These are phyloP conservation scores for Enteromius afrohamiltoni DNA, from an alignment of 2,797 vertebrate genomes.

Conservation along the genomic window DNA sequence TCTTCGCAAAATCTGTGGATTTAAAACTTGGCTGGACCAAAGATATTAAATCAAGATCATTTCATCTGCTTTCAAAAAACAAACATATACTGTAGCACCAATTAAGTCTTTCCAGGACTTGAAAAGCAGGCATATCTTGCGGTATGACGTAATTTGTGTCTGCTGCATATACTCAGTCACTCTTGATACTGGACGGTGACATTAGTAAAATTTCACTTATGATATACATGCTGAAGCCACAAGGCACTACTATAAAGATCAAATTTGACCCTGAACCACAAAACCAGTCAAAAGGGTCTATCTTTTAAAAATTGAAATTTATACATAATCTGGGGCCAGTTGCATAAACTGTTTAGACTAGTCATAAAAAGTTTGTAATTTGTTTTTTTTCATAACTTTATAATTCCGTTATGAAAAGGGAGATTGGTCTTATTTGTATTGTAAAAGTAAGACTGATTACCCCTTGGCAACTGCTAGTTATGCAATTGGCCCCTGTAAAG, in stretches of 20 bases:
- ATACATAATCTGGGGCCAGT: no score
- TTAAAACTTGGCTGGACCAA: constrained; percentile 64
- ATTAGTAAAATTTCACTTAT: background rate
- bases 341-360: no score
- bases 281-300: no score
- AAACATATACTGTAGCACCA: constrained; percentile 47
- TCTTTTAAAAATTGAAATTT: no score
- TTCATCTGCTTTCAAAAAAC: constrained; percentile 58
- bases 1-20: constrained; percentile 62
- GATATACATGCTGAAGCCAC: constrained; percentile 24
- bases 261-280: background rate
- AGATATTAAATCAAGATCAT: constrained; percentile 72
- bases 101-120: constrained; percentile 46
- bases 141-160: constrained; percentile 62
- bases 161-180: constrained; percentile 60
- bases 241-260: background rate
- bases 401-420: no score
- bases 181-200: background rate
- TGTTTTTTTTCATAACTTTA: no score
- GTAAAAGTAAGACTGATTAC: no score
- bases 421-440: no score
- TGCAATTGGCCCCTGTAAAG: no score
- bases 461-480: no score
- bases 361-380: no score
- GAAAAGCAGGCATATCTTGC: constrained; percentile 44